Conservation (phyloP, 1,140 invertebrate genomes). For the Spodoptera frugiperda region DNA sequence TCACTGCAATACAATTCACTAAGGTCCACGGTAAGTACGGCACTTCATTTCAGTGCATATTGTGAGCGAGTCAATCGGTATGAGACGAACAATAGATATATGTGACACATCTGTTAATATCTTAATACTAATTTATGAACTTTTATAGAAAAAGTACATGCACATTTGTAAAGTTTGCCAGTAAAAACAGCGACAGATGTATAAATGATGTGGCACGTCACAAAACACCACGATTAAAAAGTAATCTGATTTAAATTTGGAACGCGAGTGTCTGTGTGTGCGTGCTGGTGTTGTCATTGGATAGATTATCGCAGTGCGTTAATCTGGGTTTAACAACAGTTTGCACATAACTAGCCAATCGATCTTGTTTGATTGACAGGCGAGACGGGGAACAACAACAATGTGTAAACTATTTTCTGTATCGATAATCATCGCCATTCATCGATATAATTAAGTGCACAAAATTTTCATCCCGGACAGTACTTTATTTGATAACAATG, state of each 20-base stretch:
- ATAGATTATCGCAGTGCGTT: conserved; percentile 66
- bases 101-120: too few relatives aligned
- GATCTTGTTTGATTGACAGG: conserved; percentile 60
- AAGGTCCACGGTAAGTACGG: conserved; percentile 38
- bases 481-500: conserved; percentile 34
- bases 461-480: conserved; percentile 12
- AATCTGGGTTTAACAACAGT: conserved; percentile 65
- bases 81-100: not conserved
- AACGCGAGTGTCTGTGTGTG: conserved; percentile 44
- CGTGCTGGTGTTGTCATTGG: conserved; percentile 65
- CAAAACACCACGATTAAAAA: conserved; percentile 8
- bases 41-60: conserved; percentile 53
- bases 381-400: conserved; percentile 35
- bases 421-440: conserved; percentile 31
- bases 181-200: not conserved
- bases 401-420: conserved; percentile 36
- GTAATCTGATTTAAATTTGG: conserved; percentile 34
- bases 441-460: conserved; percentile 16
- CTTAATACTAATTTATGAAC: too few relatives aligned
- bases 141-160: too few relatives aligned
- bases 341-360: conserved; percentile 61
- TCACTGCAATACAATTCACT: conserved; percentile 55
- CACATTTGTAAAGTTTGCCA: too few relatives aligned
- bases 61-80: conserved; percentile 28
- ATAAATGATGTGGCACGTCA: conserved; percentile 7